A percentile compares a stretch with the other conserved stretches of the same genome.
Evolutionary conservation across 37 sponge, comb jelly and placozoan genomes (phyloP).

Genomic region (Lycopodina hypogea): DNA sequence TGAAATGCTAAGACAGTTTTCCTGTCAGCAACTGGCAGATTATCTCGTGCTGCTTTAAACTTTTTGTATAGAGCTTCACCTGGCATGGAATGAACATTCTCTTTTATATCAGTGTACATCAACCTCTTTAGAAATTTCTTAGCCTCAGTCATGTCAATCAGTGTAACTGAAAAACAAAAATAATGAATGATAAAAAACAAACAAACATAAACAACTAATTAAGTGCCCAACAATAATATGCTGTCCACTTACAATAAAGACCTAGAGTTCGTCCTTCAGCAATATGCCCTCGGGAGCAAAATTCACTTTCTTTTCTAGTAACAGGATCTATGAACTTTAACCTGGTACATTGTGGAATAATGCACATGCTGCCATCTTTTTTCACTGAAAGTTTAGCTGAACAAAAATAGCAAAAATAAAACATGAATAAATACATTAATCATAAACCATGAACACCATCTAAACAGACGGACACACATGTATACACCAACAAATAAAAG

Average conservation of each 20-base stretch:
- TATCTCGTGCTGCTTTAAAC: slow-evolving; percentile 36
- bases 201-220: neutral
- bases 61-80: slow-evolving; percentile 59
- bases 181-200: neutral
- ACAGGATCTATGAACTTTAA: slow-evolving; percentile 21
- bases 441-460: neutral
- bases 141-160: slow-evolving; percentile 44
- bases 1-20: slow-evolving; percentile 79
- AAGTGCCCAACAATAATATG: neutral
- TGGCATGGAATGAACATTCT: slow-evolving; percentile 66
- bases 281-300: slow-evolving; percentile 72
- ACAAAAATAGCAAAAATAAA: neutral
- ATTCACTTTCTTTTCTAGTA: slow-evolving; percentile 35
- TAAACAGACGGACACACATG: too few relatives aligned
- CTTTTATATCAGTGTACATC: slow-evolving; percentile 46
- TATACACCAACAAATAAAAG: too few relatives aligned
- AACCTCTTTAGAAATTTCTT: slow-evolving; percentile 50
- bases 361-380: slow-evolving; percentile 49
- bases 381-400: slow-evolving; percentile 1
- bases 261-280: slow-evolving; percentile 41
- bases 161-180: slow-evolving; percentile 27
- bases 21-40: slow-evolving; percentile 51
- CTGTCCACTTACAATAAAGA: slow-evolving; percentile 54
- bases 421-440: neutral
- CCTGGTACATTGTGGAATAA: slow-evolving; percentile 52